phyloP scores from a whole-genome alignment of 2,113 vertebrate species.

The Butorides virescens region DNA sequence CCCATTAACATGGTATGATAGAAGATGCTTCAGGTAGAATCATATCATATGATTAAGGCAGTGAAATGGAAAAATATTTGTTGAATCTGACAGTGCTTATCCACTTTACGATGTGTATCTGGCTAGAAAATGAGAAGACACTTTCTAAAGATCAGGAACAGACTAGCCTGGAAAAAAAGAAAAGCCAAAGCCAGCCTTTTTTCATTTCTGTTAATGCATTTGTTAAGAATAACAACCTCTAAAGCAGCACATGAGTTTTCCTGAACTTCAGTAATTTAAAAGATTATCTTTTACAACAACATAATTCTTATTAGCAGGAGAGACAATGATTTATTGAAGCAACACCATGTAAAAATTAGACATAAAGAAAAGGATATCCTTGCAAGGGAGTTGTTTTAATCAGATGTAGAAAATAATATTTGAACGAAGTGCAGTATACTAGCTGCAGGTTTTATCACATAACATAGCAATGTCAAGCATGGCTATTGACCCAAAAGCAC shows the following conservation, averaged over 20 bases:
- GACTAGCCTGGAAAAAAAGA: neutral
- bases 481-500: neutral
- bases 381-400: neutral
- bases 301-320: neutral
- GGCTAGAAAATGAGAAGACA: neutral
- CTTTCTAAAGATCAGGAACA: neutral
- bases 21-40: neutral
- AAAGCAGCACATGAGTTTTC: neutral
- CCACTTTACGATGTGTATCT: neutral
- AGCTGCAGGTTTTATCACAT: neutral
- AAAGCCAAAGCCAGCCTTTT: neutral
- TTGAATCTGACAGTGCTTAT: neutral
- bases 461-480: accelerated
- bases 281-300: neutral
- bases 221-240: neutral
- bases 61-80: neutral
- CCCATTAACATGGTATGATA: neutral
- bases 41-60: neutral
- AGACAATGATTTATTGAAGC: neutral
- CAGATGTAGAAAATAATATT: neutral
- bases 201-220: neutral
- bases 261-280: neutral
- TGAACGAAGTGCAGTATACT: neutral
- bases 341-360: neutral
- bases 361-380: neutral